phyloP scores from a whole-genome alignment of 2,797 vertebrate genomes.

The Xiphophorus birchmanni region DNA sequence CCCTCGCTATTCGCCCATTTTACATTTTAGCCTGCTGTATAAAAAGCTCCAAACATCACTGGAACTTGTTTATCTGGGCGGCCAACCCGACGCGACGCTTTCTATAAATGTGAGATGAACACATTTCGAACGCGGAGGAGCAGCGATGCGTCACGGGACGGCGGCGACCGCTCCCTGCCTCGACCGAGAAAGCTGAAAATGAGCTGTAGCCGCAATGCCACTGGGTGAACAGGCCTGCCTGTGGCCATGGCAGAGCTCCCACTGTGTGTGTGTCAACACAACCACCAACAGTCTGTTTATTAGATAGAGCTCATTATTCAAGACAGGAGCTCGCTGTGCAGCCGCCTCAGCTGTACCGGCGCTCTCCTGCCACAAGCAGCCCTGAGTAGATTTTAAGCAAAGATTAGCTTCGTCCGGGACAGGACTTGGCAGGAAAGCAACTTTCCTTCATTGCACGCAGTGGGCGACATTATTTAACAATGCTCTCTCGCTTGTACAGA shows the following conservation, averaged over 20 bases:
- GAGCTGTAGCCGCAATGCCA: constrained; percentile 64
- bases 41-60: constrained; percentile 25
- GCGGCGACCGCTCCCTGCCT: constrained; percentile 56
- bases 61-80: constrained; percentile 39
- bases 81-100: constrained; percentile 21
- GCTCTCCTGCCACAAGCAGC: constrained; percentile 54
- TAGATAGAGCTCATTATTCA: constrained; percentile 77
- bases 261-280: constrained; percentile 69
- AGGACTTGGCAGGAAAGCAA: constrained; percentile 51
- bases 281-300: constrained; percentile 68
- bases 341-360: constrained; percentile 41
- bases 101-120: constrained; percentile 29
- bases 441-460: constrained; percentile 25
- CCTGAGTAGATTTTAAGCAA: constrained; percentile 57
- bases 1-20: constrained; percentile 39
- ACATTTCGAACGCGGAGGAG: constrained; percentile 28
- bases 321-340: constrained; percentile 58
- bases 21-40: constrained; percentile 41
- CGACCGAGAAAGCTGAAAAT: constrained; percentile 60
- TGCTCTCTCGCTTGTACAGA: constrained; percentile 27
- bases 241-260: constrained; percentile 61
- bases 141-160: constrained; percentile 67
- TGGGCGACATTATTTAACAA: constrained; percentile 31
- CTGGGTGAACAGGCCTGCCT: constrained; percentile 59
- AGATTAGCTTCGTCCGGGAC: constrained; percentile 61